Evolutionary conservation across 1,140 invertebrate genomes (phyloP), one percentile per base, ranked within the genome.

Genomic region (Brachionus plicatilis): DNA sequence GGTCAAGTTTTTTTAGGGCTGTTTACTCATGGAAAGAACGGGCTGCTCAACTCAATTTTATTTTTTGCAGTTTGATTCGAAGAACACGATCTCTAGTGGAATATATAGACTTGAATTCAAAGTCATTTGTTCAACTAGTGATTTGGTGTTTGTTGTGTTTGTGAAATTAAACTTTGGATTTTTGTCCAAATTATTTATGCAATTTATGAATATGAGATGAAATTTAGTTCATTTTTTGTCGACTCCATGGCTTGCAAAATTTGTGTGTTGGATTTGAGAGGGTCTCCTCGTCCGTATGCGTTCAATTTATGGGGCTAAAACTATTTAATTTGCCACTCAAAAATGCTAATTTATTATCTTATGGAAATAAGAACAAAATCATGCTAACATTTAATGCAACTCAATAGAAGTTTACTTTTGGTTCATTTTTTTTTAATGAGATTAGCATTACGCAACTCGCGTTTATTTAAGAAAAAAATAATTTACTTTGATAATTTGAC

Each of bases 121-220:
- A 41, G 41, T 72, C 68, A 72, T 45, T 47, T 72, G 68, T 72
- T 72, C 68, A 72, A 72, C 68, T 41, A 72, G 37, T 72, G 68
- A 72, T 72, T 72, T 72, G 0, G 5, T 17, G 45, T 72, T 41
- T 72, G 33, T 37, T 72, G 33, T 41, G 33, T 72, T 72, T 37
- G 45, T 72, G 68, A 72, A 72, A 72, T 72, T 72, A 72, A 41
- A 72, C 66, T 68, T 68, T 68, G 66, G 33, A 68, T 68, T 37
- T 68, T 29, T 17, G 17, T 20, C 20, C 20, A 60, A 60, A 60
- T 60, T 60, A 72, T 72, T 72, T 72, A 72, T 43, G 68, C 43
- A 72, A 72, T 72, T 72, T 72, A 72, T 72, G 68, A 47, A 72
- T 29, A 68, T 68, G 66, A 68, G 27, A 4, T 27, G 14, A 41